Evolutionary conservation across 1,140 invertebrate genomes (phyloP), one percentile per base, ranked within the genome.

Genomic region (Trialeurodes vaporariorum): DNA sequence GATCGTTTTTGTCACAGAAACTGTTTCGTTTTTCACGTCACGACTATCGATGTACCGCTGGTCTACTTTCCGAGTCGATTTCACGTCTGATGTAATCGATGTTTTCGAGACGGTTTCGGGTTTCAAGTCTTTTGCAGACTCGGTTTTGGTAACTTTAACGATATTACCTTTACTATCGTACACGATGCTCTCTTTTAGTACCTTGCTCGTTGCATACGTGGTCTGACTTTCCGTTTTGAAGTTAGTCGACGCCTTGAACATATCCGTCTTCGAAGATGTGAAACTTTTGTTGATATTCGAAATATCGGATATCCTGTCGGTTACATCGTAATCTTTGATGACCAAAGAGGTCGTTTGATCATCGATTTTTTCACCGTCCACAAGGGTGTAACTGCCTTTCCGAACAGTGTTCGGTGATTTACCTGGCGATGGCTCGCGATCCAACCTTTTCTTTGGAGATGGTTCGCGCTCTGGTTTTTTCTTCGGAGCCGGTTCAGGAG

Each of bases 1-100:
- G 27, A 65, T 49, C 17, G 64, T 49, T 64, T 64, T 27, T 11
- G 23, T 25, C 2, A 64, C 63, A 22, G 63, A 64, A 27, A 49
- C 40, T n/a, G 2, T 25, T 26, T 64, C 63, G 17, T 9, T 64
- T n/a, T 64, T 25, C 9, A 27, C 63, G 5, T 49, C 24, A 1
- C 2, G 34, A 21, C 26, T 65, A n/a, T 59, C 59, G n/a, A 21
- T 59, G 34, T 25, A 49, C 22, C 9, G 58, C 64, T 59, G 27
- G 26, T 59, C 59, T 22, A 25, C 59, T 40, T 11, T 17, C 34
- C 34, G 34, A 5, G 34, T 49, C 34, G 34, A 5, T 17, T 49
- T 49, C 34, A 49, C 34, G 34, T 17, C 34, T 17, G 34, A 49
- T 17, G 34, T 49, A 17, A 49, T 17, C 5, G 34, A 49, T 5